Evolutionary conservation across 1,140 invertebrate genomes (phyloP).

Genomic region (Ceratina japonica): DNA sequence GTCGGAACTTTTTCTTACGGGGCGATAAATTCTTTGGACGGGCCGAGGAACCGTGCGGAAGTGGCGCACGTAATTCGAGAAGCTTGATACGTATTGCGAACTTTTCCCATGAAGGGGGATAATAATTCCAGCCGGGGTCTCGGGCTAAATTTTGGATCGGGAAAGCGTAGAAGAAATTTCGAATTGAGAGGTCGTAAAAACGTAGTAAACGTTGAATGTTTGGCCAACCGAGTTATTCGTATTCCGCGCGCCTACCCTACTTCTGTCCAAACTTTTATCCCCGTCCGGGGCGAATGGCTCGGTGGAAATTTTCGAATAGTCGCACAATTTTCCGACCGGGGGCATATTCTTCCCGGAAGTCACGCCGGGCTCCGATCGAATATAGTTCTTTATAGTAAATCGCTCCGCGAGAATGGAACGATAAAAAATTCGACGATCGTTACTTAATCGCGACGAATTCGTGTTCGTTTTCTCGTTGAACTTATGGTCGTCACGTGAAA

Average conservation of each 20-base stretch:
- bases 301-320: background rate
- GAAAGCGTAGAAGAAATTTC: background rate
- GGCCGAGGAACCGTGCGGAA: background rate
- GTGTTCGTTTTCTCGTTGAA: too few species aligned
- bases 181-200: slow-evolving; percentile 18
- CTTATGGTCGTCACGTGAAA: too few species aligned
- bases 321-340: too few species aligned
- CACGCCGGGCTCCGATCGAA: too few species aligned
- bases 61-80: background rate
- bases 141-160: background rate
- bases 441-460: too few species aligned
- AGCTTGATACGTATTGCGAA: background rate
- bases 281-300: background rate
- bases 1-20: too few species aligned
- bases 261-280: background rate
- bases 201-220: slow-evolving; percentile 13
- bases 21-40: background rate
- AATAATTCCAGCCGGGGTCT: background rate
- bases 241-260: background rate
- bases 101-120: background rate
- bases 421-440: too few species aligned
- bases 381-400: too few species aligned
- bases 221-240: background rate
- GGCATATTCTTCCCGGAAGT: too few species aligned
- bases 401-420: too few species aligned